Evolutionary conservation across 2,113 vertebrate genomes (phyloP), one percentile per base, ranked within the genome.

Genomic region (Cathartes aura): DNA sequence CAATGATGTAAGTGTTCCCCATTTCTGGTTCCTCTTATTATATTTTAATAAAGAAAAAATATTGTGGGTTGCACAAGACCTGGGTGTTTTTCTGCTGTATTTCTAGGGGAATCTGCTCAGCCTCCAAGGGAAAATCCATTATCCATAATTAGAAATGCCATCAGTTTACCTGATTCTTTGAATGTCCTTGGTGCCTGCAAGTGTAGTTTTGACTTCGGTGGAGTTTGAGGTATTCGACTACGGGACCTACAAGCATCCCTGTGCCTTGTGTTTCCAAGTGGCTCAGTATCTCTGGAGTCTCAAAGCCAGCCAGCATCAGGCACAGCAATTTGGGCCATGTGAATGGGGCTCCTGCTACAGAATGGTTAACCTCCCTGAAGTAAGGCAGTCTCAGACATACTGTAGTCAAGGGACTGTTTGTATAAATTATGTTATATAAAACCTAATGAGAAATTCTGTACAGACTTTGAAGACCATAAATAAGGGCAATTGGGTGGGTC

Each of bases 271-370:
- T 89, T 94, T 75, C 52, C 2, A 2, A 26, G 40, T 30, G 34
- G 27, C 38, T 75, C 36, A 18, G 0, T 40, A 32, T 32, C 27
- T 81, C 60, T 38, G 29, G 60, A 74, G 56, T 82, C 26, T 32
- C 45, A 70, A 64, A 78, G 50, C 26, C 63, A 58, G 42, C 24
- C 59, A 63, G 59, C 14, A 23, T 16, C 55, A 50, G 68, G 26
- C 50, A 45, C 32, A 59, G 48, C 0, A 0, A 21, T 67, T 4
- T 42, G 47, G 52, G 55, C 36, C 11, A 3, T 2, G 2, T 40
- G 59, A 70, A 32, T 62, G 30, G 89, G 63, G 19, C 18, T 71
- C 14, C 34, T 53, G 45, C 42, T 76, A 8, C 24, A 18, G 50
- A 60, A 66, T 5, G 11, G 45, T 30, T 80, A 66, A n/a, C 45